Conservation (phyloP, 37 sponge, comb jelly and placozoan genomes). For the Halichondria panicea region DNA sequence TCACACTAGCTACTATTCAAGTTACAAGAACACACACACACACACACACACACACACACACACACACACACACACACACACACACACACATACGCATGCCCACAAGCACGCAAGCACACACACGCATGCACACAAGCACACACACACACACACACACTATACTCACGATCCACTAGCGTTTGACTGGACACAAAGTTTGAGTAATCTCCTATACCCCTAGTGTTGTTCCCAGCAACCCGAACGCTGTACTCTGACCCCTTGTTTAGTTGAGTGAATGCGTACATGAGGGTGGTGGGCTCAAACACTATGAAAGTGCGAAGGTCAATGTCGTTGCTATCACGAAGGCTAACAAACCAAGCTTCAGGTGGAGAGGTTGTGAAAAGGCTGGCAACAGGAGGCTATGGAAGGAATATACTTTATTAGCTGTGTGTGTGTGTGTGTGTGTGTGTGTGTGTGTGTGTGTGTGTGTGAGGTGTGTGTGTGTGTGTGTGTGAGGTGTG, state of each 20-base stretch:
- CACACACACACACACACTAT: slow-evolving; percentile 48
- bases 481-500: too few relatives aligned
- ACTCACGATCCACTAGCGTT: neutral
- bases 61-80: too few relatives aligned
- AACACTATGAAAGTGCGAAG: too few relatives aligned
- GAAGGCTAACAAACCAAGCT: too few relatives aligned
- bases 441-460: slow-evolving; percentile 17
- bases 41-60: too few relatives aligned
- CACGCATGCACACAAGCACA: slow-evolving; percentile 43
- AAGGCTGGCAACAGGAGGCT: neutral
- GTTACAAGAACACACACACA: too few relatives aligned
- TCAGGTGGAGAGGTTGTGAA: too few relatives aligned
- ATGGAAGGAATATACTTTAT: neutral
- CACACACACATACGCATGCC: too few relatives aligned
- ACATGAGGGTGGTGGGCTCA: too few relatives aligned
- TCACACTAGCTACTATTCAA: too few relatives aligned
- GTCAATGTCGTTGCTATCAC: too few relatives aligned
- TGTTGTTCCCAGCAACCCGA: neutral
- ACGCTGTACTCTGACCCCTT: slow-evolving; percentile 22
- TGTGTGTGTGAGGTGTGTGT: too few relatives aligned
- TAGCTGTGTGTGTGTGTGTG: neutral
- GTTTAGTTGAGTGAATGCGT: slow-evolving; percentile 31
- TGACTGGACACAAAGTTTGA: neutral
- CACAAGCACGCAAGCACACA: neutral
- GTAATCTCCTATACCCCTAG: slow-evolving; percentile 34